Base-by-base conservation (phyloP, 2,888 invertebrate species). In the Drosophila koepferae region DNA sequence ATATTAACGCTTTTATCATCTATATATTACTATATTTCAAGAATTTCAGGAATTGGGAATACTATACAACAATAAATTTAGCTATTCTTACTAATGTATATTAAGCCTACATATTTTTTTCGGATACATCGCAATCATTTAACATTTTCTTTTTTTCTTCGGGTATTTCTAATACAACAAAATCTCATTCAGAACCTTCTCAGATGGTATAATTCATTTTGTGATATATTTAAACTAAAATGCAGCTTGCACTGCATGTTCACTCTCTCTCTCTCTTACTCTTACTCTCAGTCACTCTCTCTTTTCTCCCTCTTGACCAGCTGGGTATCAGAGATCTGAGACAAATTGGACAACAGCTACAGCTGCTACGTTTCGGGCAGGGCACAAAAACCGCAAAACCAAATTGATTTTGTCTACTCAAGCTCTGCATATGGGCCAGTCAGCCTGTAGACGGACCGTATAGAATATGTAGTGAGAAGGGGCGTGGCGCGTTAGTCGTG, bases 401-500 rank as follows among this genome's bases (percentile, higher is more conserved):
- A 88, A 86, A 90, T 86, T 86, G 85, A 86, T 86, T 86, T 86
- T 88, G 85, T 85, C 90, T 85, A 71, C 90, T 89, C 89, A 82
- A 82, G 88, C 69, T 49, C 60, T 48, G 72, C 67, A 72, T 66
- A 64, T 74, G 67, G 62, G 65, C 69, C 63, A 74, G 40, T 48
- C 28, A 74, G 40, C 54, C n/a, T 23, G 40, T 3, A 40, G 16
- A 40, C 9, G 23, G 40, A 40, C 54, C n/a, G 40, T 40, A 3
- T 40, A 9, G 23, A 20, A 49, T 36, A 28, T 31, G 10, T 14
- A n/a, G 60, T 20, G 31, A n/a, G 23, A 12, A 12, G 38, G 16
- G 34, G 14, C 51, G 48, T 40, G 60, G 40, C 31, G 9, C 38
- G n/a, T 8, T 28, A 6, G 38, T 54, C 64, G 56, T 44, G 31